phyloP scores from a whole-genome alignment of 1,140 invertebrate genomes.

The Thrips palmi region DNA sequence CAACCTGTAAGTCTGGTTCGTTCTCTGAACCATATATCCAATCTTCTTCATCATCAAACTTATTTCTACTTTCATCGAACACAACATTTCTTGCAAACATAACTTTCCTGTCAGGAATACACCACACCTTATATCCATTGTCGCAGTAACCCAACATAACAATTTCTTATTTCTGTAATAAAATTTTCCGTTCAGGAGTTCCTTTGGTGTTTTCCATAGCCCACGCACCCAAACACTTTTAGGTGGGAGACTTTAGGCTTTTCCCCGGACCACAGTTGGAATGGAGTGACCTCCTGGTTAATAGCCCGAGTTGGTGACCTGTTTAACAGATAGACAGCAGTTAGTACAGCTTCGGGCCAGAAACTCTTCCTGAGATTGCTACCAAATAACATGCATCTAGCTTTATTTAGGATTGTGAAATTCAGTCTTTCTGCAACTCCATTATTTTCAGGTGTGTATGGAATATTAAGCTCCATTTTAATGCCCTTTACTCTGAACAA shows the following conservation, averaged over 20 bases:
- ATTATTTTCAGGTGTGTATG: slow-evolving; percentile 23
- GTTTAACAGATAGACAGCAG: slow-evolving; percentile 25
- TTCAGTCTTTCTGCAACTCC: slow-evolving; percentile 22
- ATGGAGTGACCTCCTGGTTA: too few species aligned
- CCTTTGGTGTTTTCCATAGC: slow-evolving; percentile 12
- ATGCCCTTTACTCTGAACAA: slow-evolving; percentile 14
- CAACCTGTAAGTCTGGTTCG: too few species aligned
- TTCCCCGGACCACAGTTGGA: slow-evolving; percentile 13
- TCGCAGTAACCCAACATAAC: slow-evolving; percentile 9
- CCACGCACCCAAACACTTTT: slow-evolving; percentile 12
- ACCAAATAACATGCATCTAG: slow-evolving; percentile 20
- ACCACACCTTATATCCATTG: neutral
- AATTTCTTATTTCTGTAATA: slow-evolving; percentile 5
- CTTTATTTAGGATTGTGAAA: slow-evolving; percentile 20
- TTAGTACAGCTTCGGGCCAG: slow-evolving; percentile 25
- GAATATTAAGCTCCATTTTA: slow-evolving; percentile 14
- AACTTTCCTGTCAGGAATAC: too few species aligned
- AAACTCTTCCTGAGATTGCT: slow-evolving; percentile 17
- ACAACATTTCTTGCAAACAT: neutral
- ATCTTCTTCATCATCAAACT: too few species aligned
- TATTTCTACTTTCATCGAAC: neutral
- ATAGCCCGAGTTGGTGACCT: slow-evolving; percentile 17
- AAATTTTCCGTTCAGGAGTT: slow-evolving; percentile 10
- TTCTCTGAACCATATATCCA: too few species aligned
- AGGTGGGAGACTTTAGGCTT: slow-evolving; percentile 13